A percentile compares a stretch with the other conserved stretches of the same genome.
phyloP scores from a whole-genome alignment of 1,140 invertebrate genomes.

The Arctopsyche grandis region DNA sequence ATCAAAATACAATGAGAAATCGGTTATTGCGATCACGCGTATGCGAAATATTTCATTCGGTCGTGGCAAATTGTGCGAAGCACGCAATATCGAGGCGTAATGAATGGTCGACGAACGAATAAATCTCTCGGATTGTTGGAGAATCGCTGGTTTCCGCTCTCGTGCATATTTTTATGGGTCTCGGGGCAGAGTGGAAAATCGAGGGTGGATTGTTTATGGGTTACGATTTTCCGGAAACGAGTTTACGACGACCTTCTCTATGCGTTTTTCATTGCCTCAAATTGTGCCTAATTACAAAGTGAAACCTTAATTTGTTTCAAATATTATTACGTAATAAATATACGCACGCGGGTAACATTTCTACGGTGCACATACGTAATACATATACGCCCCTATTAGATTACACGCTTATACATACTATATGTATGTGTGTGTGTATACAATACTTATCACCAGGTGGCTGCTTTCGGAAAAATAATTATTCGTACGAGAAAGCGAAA shows the following conservation, averaged over 20 bases:
- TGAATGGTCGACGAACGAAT: background rate
- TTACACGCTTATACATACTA: no score
- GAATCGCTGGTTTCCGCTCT: background rate
- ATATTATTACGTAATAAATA: no score
- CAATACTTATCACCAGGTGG: no score
- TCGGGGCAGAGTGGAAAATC: background rate
- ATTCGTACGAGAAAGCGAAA: no score
- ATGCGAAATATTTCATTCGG: background rate
- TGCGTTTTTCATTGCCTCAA: conserved; percentile 11
- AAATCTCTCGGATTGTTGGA: background rate
- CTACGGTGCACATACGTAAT: no score
- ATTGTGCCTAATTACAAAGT: background rate
- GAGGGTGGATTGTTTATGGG: conserved; percentile 18
- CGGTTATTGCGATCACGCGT: background rate
- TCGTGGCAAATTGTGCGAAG: background rate
- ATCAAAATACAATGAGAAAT: conserved; percentile 16
- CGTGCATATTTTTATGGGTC: background rate
- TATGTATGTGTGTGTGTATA: no score
- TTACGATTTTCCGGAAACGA: background rate
- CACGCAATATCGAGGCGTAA: background rate
- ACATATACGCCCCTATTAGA: no score
- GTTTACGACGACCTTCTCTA: background rate
- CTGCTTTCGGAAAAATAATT: no score
- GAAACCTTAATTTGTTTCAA: no score
- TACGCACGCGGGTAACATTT: no score